phyloP scores from a whole-genome alignment of 2,888 invertebrate species.

The Masnerella sp. region DNA sequence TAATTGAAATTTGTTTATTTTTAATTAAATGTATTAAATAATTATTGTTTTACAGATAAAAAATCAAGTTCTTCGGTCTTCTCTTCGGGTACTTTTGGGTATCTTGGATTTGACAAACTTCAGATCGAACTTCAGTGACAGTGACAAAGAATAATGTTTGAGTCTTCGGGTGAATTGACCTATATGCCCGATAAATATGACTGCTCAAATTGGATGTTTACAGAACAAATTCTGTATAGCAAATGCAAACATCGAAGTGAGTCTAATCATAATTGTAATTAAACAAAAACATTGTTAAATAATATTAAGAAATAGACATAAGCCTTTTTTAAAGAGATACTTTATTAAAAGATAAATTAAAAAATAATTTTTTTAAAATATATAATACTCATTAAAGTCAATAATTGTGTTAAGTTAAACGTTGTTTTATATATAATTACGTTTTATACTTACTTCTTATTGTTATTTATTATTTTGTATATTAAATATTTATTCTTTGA shows the following conservation, averaged over 20 bases:
- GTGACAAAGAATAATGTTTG: conserved; percentile 35
- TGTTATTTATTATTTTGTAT: conserved; percentile 5
- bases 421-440: too few relatives aligned
- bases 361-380: too few relatives aligned
- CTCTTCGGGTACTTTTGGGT: conserved; percentile 33
- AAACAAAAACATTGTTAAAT: too few relatives aligned
- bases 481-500: conserved; percentile 13
- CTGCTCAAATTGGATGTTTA: conserved; percentile 54
- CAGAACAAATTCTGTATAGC: conserved; percentile 36
- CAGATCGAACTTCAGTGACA: conserved; percentile 53
- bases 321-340: too few relatives aligned
- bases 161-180: conserved; percentile 26
- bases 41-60: conserved; percentile 28
- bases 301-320: too few relatives aligned
- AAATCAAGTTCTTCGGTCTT: conserved; percentile 31
- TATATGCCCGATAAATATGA: conserved; percentile 64
- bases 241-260: conserved; percentile 56
- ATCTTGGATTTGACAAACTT: conserved; percentile 55
- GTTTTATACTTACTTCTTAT: too few relatives aligned
- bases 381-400: too few relatives aligned
- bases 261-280: conserved; percentile 27
- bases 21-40: too few relatives aligned
- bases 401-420: too few relatives aligned
- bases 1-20: conserved; percentile 13
- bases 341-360: too few relatives aligned